These are phyloP conservation scores for Trachelus iudaicus DNA, from an alignment of 2,888 invertebrate species.

Conservation along the genomic window DNA sequence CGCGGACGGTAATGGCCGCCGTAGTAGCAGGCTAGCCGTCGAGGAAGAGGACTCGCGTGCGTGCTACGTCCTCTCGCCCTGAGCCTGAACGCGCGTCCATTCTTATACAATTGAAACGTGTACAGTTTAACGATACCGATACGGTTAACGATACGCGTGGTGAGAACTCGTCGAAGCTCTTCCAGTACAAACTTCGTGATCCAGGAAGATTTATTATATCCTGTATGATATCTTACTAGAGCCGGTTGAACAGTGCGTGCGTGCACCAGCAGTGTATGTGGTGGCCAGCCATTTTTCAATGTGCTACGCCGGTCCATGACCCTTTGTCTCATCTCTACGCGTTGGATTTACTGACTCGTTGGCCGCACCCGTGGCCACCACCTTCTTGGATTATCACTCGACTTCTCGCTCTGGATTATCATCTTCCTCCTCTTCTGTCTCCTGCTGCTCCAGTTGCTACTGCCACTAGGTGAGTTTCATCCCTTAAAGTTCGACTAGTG, in stretches of 20 bases:
- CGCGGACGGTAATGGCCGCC: conserved; percentile 38
- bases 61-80: neutral
- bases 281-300: conserved; percentile 44
- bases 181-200: neutral
- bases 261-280: conserved; percentile 40
- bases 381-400: neutral
- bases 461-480: neutral
- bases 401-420: conserved; percentile 2
- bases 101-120: neutral
- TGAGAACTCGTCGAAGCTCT: neutral
- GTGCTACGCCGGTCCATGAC: conserved; percentile 37
- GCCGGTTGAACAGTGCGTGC: conserved; percentile 38
- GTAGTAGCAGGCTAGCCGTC: conserved; percentile 29
- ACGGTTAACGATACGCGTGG: neutral
- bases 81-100: neutral
- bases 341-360: conserved; percentile 31
- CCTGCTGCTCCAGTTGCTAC: neutral
- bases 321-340: conserved; percentile 17
- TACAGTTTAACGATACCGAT: neutral
- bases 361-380: neutral
- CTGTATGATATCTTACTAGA: conserved; percentile 9
- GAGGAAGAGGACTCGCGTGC: neutral
- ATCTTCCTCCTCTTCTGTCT: conserved; percentile 8
- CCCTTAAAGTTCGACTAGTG: neutral
- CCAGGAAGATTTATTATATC: neutral